Evolutionary conservation across 2,888 invertebrate genomes (phyloP), one percentile per base, ranked within the genome.

Genomic region (Micropterix aruncella): DNA sequence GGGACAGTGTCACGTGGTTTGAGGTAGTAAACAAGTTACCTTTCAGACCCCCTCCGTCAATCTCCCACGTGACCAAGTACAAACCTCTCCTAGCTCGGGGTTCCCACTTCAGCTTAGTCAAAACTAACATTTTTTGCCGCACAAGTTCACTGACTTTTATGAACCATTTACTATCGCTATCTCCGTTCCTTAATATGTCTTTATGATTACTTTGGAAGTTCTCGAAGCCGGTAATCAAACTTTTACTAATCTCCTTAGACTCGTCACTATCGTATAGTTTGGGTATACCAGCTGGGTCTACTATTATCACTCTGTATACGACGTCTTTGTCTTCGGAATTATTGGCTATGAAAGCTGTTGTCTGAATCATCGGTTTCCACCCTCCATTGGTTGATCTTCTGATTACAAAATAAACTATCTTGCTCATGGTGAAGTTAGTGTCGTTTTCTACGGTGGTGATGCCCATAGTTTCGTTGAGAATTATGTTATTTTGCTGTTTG

Each of bases 11-110:
- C 53, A 79, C 78, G 52, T 73, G 73, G 48, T 76, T 77, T 44
- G 77, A 73, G 58, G 79, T 77, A 45, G 79, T 79, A 61, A 78
- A 75, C 50, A 79, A 65, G 60, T 79, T 78, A 43, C 79, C 79
- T 60, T 75, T 77, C 52, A 79, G 63, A 51, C 77, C 78, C 49
- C 78, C 78, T 45, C 78, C 78, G 55, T 74, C 75, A 49, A 79
- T 74, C 61, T 79, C 79, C 79, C 79, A 79, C 47, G 79, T 78
- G 48, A 79, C 77, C 57, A 79, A 61, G 59, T 78, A 79, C 53
- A 78, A 70, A 37, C 65, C 65, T 44, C 60, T 63, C 43, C 55
- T 57, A 19, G 62, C 57, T 54, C 65, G 64, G 4, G 70, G 64
- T 48, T 71, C 70, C 75, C 74, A 75, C 45, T 70, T 66, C 50